Base-by-base conservation (phyloP, 2,797 vertebrate genomes). In the Anas bahamensis region DNA sequence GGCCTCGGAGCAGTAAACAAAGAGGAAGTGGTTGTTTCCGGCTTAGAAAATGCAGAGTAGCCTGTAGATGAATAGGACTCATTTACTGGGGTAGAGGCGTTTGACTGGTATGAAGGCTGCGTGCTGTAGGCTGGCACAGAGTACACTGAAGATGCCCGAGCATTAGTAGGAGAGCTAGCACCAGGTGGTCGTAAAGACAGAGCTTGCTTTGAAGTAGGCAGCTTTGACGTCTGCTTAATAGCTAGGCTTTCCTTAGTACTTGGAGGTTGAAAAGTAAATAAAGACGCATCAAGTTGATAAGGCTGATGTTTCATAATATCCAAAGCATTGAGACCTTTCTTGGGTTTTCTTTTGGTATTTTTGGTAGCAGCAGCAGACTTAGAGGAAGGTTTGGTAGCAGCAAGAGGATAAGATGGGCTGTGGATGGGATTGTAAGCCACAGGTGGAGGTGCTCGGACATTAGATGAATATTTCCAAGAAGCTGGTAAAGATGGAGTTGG, bases 291-390 rank as follows among this genome's bases (percentile, higher is more conserved):
- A 6, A 99, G 98, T 95, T 99, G 99, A 93, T 99, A 99, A 1
- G 99, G 99, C 50, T 99, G 98, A 96, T 99, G 99, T 94, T 99
- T 99, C 99, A 99, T 99, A 85, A 99, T 99, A 93, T 99, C 99
- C 94, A 99, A 92, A 81, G 98, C 98, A 95, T 98, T 99, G 66
- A 99, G 98, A n/a, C 98, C 98, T 97, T 99, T 99, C 70, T 98
- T 98, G 70, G 98, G 97, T 93, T 99, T 98, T 75, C 97, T 98
- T 94, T 97, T 97, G 96, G 98, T 98, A 3, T 95, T 97, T 96
- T 99, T 99, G 88, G 98, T 93, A 88, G 95, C 66, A 74, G 96
- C 95, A 18, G 98, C 60, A 13, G 96, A 94, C 18, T 96, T 98
- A 33, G 97, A 97, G 93, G 91, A 98, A 92, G 96, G 96, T 94